Percentiles rank a stretch among this genome's conserved stretches.
These are phyloP conservation scores for Eutrigla gurnardus DNA, from an alignment of 2,797 vertebrate genomes.

Conservation along the genomic window DNA sequence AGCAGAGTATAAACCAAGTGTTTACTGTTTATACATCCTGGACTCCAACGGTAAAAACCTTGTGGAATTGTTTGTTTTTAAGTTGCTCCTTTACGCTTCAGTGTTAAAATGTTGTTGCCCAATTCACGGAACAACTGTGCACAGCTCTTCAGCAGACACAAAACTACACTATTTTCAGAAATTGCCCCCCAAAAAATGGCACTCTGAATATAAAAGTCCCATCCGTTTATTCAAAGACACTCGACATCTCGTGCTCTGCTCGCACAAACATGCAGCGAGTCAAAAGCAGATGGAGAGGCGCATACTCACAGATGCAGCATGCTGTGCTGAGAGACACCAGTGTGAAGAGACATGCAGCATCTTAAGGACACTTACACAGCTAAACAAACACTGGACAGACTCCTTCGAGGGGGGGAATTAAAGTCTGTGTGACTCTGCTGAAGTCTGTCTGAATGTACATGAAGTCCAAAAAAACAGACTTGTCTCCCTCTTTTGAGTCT, in stretches of 20 bases:
- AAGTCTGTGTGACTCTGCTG: conserved; percentile 48
- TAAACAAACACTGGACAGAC: conserved; percentile 68
- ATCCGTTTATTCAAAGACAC: conserved; percentile 85
- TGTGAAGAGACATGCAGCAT: conserved; percentile 80
- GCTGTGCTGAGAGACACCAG: conserved; percentile 78
- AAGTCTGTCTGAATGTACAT: conserved; percentile 43
- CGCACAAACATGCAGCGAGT: conserved; percentile 77
- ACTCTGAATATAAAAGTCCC: conserved; percentile 77
- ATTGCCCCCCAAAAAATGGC: conserved; percentile 55
- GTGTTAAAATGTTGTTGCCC: conserved; percentile 51
- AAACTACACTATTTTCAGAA: conserved; percentile 70
- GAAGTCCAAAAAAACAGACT: conserved; percentile 47
- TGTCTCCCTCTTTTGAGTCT: conserved; percentile 23
- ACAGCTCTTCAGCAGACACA: conserved; percentile 65
- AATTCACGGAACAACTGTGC: conserved; percentile 56
- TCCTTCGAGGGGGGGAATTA: conserved; percentile 58
- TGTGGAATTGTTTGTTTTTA: conserved; percentile 16
- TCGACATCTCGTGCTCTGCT: conserved; percentile 77
- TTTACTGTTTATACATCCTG: not conserved
- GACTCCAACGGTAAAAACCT: conserved; percentile 5
- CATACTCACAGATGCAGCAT: conserved; percentile 75
- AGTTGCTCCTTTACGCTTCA: conserved; percentile 30
- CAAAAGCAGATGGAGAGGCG: conserved; percentile 83
- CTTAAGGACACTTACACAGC: conserved; percentile 84
- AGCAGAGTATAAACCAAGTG: not conserved